A percentile compares a stretch with the other conserved stretches of the same genome.
Evolutionary conservation across 2,113 vertebrate species (phyloP).

Genomic region (Leuciscus idus): DNA sequence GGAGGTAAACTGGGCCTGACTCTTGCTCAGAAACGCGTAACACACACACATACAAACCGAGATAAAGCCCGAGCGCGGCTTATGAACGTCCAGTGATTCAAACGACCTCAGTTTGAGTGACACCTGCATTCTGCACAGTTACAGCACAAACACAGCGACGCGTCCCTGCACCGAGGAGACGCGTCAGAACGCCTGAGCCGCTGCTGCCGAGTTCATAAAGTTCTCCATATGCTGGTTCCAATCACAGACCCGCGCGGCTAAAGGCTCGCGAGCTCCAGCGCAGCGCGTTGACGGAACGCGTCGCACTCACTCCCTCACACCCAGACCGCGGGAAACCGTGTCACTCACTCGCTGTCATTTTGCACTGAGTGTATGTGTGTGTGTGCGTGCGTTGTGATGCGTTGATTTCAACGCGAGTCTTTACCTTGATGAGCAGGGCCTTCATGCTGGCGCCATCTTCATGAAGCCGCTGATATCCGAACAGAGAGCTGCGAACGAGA

Average conservation of each 20-base stretch:
- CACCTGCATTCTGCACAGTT: neutral
- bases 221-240: neutral
- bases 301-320: neutral
- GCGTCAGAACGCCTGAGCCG: neutral
- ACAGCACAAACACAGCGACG: neutral
- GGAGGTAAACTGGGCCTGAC: slow-evolving; percentile 60
- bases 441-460: slow-evolving; percentile 99
- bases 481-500: slow-evolving; percentile 87
- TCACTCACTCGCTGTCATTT: neutral
- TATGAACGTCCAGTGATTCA: too few species aligned
- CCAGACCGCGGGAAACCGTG: neutral
- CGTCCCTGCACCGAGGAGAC: neutral
- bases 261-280: neutral
- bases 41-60: too few species aligned
- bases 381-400: neutral
- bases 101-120: too few species aligned
- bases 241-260: neutral
- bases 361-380: neutral
- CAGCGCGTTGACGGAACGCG: neutral
- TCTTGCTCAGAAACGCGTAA: neutral
- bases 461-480: slow-evolving; percentile 94
- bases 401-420: slow-evolving; percentile 39
- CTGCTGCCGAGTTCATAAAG: slow-evolving; percentile 16
- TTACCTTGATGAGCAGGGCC: slow-evolving; percentile 96
- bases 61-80: neutral